These are phyloP conservation scores for Lemur catta DNA, from an alignment of 2,797 vertebrate species.

Conservation along the genomic window DNA sequence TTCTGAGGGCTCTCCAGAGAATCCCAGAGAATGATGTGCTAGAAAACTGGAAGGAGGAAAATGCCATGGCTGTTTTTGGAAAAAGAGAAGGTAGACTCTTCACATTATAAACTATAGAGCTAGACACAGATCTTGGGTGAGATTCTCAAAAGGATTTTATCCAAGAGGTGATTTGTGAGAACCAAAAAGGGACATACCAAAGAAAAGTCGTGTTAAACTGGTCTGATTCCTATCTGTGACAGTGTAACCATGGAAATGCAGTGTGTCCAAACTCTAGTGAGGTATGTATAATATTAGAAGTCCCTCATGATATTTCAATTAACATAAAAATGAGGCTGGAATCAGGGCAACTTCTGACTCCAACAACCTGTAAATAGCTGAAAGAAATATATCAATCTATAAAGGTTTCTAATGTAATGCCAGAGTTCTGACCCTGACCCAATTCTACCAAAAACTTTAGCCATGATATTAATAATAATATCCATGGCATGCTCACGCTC, in stretches of 20 bases:
- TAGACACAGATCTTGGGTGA: slow-evolving; percentile 59
- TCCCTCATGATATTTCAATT: slow-evolving; percentile 18
- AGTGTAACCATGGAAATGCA: slow-evolving; percentile 45
- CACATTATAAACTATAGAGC: slow-evolving; percentile 50
- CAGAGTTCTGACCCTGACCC: not conserved
- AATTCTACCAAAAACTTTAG: slow-evolving; percentile 14
- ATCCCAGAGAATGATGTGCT: not conserved
- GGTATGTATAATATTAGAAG: slow-evolving; percentile 11
- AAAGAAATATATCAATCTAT: not conserved
- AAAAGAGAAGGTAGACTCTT: slow-evolving; percentile 60
- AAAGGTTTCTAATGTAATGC: slow-evolving; percentile 25
- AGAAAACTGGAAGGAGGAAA: slow-evolving; percentile 60
- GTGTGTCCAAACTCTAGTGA: slow-evolving; percentile 32
- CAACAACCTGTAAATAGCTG: slow-evolving; percentile 35
- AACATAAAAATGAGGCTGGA: slow-evolving; percentile 37
- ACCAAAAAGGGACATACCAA: slow-evolving; percentile 32
- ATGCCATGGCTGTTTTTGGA: slow-evolving; percentile 65
- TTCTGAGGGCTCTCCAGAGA: not conserved
- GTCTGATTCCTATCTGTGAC: slow-evolving; percentile 37
- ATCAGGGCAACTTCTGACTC: slow-evolving; percentile 46
- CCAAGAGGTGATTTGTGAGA: slow-evolving; percentile 57
- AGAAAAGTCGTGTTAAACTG: slow-evolving; percentile 31
- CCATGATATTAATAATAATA: not conserved
- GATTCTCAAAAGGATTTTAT: slow-evolving; percentile 61
- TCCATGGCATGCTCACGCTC: not conserved